A percentile compares a stretch with the other conserved stretches of the same genome.
Evolutionary conservation across 2,797 vertebrate genomes (phyloP).

Genomic region (Gallinago stenura): DNA sequence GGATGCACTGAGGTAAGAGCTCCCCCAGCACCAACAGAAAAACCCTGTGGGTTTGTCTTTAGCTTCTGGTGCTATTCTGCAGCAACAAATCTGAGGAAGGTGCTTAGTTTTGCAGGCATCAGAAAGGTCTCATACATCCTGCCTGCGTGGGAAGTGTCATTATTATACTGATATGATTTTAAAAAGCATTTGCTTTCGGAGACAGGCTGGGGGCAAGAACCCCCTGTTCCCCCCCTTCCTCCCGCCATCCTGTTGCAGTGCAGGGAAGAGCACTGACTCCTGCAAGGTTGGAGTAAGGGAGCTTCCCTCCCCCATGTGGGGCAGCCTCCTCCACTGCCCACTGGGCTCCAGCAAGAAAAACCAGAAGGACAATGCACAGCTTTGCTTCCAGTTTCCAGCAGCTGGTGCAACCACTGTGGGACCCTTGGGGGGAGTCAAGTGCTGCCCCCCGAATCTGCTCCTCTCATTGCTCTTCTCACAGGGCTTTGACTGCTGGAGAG

Average conservation of each 20-base stretch:
- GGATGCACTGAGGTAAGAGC: background rate
- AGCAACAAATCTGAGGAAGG: background rate
- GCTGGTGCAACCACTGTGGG: background rate
- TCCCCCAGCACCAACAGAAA: background rate
- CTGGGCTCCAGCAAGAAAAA: background rate
- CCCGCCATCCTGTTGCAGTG: background rate
- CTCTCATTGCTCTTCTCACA: background rate
- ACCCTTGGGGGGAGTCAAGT: background rate
- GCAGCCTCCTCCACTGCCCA: background rate
- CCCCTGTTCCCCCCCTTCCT: too few relatives aligned
- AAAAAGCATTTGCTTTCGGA: background rate
- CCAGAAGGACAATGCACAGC: background rate
- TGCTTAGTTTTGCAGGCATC: background rate
- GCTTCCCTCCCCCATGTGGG: background rate
- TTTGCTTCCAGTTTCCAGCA: background rate
- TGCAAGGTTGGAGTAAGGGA: fast-evolving
- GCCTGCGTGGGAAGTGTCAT: background rate
- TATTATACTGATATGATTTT: background rate
- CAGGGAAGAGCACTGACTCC: background rate
- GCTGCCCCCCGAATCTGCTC: fast-evolving
- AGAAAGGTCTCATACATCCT: background rate
- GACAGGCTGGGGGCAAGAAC: background rate
- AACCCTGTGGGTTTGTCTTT: background rate
- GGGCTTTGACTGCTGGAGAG: background rate
- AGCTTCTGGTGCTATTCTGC: background rate